Evolutionary conservation across 2,888 invertebrate species (phyloP), one percentile per base, ranked within the genome.

Genomic region (Rhingia rostrata): DNA sequence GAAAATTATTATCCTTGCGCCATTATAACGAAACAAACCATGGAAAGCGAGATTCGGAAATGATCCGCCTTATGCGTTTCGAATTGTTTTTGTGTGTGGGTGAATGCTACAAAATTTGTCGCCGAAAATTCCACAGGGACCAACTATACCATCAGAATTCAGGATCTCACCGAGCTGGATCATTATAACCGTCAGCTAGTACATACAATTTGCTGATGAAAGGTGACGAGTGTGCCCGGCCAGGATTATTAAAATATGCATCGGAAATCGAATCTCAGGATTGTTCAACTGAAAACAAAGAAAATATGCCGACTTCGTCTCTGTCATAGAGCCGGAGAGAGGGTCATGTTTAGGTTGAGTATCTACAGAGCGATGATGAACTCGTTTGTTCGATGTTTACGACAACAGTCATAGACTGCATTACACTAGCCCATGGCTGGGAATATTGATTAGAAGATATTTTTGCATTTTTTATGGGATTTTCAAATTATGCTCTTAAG

Each of bases 161-260:
- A 56, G 22, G 39, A 78, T 58, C 69, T 56, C 41, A 61, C 53
- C 22, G 35, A 22, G 60, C 12, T 22, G 67, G 54, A 47, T 64
- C 22, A 67, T 67, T 54, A 67, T 49, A 61, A 33, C 33, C 49
- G 33, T 22, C 14, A 43, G 6, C 7, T 32, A n/a, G 41, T 5
- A 2, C 33, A 0, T 41, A 41, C 32, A 60, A 56, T 6, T 12
- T 9, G 30, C 4, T 7, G 35, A 10, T 6, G 43, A 14, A 22
- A 14, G 5, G 0, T 10, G 37, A 33, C 45, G 7, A 51, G 51
- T 75, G 37, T 14, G 39, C 45, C 54, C 7, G 30, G 53, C 22
- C 30, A 54, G 78, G 35, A 72, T 85, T 77, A 75, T 72, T 85
- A 69, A 81, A 85, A 85, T 81, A 81, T 85, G 80, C 85, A 85